Conservation (phyloP, 1,140 invertebrate genomes). For the Belonocnema kinseyi region DNA sequence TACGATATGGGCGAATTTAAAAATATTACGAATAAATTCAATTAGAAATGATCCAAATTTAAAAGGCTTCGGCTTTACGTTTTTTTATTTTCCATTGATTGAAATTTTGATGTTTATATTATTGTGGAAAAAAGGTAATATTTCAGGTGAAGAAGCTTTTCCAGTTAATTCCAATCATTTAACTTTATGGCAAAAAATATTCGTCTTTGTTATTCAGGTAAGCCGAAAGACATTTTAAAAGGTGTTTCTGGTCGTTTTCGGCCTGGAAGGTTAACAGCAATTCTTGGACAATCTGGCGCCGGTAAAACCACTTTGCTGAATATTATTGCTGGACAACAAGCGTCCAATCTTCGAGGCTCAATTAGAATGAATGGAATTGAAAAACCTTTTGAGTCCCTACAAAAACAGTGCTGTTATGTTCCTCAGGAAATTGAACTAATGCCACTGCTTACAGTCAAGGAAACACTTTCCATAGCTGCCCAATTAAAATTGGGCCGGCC, state of each 20-base stretch:
- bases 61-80: no score
- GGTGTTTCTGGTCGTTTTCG: constrained; percentile 77
- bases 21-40: no score
- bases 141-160: no score
- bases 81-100: no score
- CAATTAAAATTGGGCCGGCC: constrained; percentile 77
- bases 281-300: constrained; percentile 88
- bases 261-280: constrained; percentile 82
- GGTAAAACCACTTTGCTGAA: constrained; percentile 89
- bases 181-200: not conserved
- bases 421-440: constrained; percentile 83
- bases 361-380: constrained; percentile 56
- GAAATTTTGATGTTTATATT: no score
- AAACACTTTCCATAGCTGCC: constrained; percentile 82
- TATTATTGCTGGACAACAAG: constrained; percentile 75
- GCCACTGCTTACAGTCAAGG: constrained; percentile 80
- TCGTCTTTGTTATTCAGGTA: constrained; percentile 55
- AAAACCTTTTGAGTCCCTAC: constrained; percentile 63
- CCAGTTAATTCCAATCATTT: no score
- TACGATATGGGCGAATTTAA: no score
- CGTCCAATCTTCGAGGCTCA: constrained; percentile 44
- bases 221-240: constrained; percentile 77
- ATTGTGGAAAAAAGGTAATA: no score
- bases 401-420: constrained; percentile 80
- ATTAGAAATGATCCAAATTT: no score